phyloP scores from a whole-genome alignment of 1,140 invertebrate genomes.

The Rhagoletis pomonella region DNA sequence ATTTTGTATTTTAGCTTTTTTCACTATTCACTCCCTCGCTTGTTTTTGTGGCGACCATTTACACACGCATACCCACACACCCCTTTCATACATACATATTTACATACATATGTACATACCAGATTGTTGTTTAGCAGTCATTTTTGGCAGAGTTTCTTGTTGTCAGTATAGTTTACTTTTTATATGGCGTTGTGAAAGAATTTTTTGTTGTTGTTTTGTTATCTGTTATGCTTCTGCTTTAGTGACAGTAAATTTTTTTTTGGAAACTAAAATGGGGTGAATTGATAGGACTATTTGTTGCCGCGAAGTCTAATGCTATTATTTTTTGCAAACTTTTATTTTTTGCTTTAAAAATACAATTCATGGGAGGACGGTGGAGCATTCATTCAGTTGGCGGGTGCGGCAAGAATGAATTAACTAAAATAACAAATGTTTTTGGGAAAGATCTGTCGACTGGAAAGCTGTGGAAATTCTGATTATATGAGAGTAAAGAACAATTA shows the following conservation, averaged over 20 bases:
- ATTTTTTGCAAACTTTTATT: slow-evolving; percentile 29
- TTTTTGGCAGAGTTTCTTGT: slow-evolving; percentile 36
- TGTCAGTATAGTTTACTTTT: not conserved
- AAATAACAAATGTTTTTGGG: no score
- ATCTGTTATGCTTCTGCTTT: slow-evolving; percentile 34
- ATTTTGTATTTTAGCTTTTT: not conserved
- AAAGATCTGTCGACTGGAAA: no score
- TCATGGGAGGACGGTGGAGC: not conserved
- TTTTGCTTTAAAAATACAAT: not conserved
- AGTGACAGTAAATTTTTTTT: slow-evolving; percentile 54
- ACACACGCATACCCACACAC: not conserved
- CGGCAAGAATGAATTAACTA: no score
- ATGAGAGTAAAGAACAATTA: no score
- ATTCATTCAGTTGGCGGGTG: not conserved
- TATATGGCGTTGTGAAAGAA: not conserved
- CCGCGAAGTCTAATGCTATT: slow-evolving; percentile 36
- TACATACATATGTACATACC: no score
- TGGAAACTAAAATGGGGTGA: not conserved
- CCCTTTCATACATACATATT: no score
- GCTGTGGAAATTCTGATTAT: no score
- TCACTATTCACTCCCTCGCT: not conserved
- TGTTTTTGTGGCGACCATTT: not conserved
- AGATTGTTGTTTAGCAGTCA: slow-evolving; percentile 46
- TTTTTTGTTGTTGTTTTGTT: slow-evolving; percentile 33
- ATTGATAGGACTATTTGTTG: not conserved